Evolutionary conservation across 2,113 vertebrate species (phyloP).

Genomic region (Myotis davidii): DNA sequence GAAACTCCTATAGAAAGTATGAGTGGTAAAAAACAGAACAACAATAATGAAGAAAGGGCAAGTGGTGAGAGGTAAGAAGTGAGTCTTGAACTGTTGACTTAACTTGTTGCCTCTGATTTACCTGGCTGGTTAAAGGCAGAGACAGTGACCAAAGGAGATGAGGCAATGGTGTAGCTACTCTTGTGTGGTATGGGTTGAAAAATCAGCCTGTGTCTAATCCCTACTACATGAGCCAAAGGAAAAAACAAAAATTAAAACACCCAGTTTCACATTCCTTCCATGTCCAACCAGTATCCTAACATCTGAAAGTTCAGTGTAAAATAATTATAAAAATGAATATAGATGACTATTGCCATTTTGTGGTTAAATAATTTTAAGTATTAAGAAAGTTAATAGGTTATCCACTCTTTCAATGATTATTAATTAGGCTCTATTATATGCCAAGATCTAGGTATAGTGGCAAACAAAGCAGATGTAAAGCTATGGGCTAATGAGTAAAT

Average conservation of each 20-base stretch:
- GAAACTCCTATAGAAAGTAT: neutral
- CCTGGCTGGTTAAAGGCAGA: neutral
- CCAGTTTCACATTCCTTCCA: constrained; percentile 75
- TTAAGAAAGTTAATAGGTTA: neutral
- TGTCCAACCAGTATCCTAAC: constrained; percentile 27
- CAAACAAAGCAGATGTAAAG: neutral
- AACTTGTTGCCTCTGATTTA: neutral
- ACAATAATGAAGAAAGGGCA: neutral
- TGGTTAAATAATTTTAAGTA: neutral
- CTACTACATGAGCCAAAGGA: neutral
- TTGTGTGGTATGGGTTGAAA: neutral
- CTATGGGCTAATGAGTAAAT: neutral
- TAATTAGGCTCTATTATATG: neutral
- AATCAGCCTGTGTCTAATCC: neutral
- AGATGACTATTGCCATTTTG: neutral
- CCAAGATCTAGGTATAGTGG: neutral
- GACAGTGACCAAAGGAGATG: neutral
- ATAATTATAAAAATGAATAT: neutral
- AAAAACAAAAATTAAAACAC: constrained; percentile 28
- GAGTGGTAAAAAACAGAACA: no score
- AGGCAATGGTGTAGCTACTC: fast-evolving
- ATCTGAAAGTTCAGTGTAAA: constrained; percentile 5
- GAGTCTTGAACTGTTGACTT: neutral
- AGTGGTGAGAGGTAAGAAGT: neutral
- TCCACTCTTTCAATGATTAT: neutral